Conservation (phyloP, 2,797 vertebrate genomes). For the Pipistrellus pygmaeus region DNA sequence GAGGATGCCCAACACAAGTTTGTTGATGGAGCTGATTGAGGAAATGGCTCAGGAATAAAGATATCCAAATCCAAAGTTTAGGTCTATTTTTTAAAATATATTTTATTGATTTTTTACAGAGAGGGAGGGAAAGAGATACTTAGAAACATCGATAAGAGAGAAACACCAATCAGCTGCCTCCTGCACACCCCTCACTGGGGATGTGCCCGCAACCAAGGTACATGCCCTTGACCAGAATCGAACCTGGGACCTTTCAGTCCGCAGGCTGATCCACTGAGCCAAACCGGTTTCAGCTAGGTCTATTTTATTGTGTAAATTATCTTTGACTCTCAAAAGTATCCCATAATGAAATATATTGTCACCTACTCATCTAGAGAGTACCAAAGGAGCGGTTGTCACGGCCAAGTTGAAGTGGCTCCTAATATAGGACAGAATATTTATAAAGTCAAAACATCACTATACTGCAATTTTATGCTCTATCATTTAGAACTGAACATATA, state of each 20-base stretch:
- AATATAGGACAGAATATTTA: not conserved
- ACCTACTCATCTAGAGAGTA: not conserved
- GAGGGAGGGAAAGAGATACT: too few species aligned
- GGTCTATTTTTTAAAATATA: not conserved
- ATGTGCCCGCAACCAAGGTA: too few species aligned
- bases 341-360: not conserved
- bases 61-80: not conserved
- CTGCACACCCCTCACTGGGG: too few species aligned
- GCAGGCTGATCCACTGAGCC: too few species aligned
- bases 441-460: not conserved
- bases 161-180: too few species aligned
- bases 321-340: constrained; percentile 3
- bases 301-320: not conserved
- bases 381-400: not conserved
- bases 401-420: not conserved
- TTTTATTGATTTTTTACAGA: too few species aligned
- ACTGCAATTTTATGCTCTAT: not conserved
- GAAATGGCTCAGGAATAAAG: not conserved
- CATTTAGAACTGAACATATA: constrained; percentile 18
- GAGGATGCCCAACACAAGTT: not conserved
- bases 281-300: not conserved
- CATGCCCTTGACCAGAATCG: too few species aligned
- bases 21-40: not conserved
- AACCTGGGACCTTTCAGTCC: too few species aligned
- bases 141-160: too few species aligned